Percentiles rank a stretch among this genome's conserved stretches.
These are phyloP conservation scores for Nysson spinosus DNA, from an alignment of 2,888 invertebrate species.

Conservation along the genomic window DNA sequence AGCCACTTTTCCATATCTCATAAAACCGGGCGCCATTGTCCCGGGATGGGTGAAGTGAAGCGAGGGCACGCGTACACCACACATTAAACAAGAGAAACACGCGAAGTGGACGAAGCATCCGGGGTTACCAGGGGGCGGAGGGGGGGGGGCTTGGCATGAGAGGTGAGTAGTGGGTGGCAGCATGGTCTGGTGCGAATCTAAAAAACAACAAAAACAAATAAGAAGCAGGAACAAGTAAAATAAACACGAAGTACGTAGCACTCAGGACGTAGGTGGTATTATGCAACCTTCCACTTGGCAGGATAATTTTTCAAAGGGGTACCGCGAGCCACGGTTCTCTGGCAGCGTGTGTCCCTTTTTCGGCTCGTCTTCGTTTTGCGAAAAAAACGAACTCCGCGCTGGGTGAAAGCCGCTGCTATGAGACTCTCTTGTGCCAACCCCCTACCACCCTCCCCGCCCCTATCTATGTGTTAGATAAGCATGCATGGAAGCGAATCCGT, in stretches of 20 bases:
- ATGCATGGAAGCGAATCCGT: not conserved
- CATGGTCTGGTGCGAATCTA: slow-evolving; percentile 21
- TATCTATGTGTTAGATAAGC: slow-evolving; percentile 1
- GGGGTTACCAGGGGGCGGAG: no score
- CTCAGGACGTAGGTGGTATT: slow-evolving; percentile 54
- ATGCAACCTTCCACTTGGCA: slow-evolving; percentile 71
- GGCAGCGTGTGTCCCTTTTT: slow-evolving; percentile 50
- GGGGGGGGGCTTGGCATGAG: not conserved
- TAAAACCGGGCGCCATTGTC: no score
- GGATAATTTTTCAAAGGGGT: slow-evolving; percentile 74
- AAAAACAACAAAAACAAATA: slow-evolving; percentile 33
- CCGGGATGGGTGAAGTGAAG: no score
- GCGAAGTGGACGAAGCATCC: no score
- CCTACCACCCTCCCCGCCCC: slow-evolving; percentile 7
- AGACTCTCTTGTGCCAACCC: no score
- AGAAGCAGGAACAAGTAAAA: not conserved
- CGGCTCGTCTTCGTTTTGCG: slow-evolving; percentile 60
- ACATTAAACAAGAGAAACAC: no score
- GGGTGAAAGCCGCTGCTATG: slow-evolving; percentile 29
- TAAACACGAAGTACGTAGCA: not conserved
- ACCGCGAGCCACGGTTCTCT: slow-evolving; percentile 28
- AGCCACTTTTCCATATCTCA: no score
- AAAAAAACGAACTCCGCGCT: slow-evolving; percentile 32
- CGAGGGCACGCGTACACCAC: no score
- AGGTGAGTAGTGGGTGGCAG: no score